Evolutionary conservation across 1,140 invertebrate genomes (phyloP), one percentile per base, ranked within the genome.

Genomic region (Bombus balteatus): DNA sequence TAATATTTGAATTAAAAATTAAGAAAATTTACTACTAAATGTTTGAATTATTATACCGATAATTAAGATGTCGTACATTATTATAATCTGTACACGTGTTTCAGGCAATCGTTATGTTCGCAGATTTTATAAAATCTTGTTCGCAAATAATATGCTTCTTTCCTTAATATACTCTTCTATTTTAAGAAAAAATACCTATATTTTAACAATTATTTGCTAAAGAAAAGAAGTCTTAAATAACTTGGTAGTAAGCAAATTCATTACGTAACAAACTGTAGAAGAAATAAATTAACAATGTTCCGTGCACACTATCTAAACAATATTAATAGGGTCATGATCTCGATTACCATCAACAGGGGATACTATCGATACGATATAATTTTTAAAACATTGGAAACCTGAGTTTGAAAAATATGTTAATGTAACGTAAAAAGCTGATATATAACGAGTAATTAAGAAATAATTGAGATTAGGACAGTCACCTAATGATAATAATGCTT

Each of bases 301-400:
- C 15, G 0, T 57, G 12, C 28, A 32, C 15, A 28, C 8, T 43
- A 62, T 32, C 41, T 47, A 41, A 10, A 32, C 22, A 47, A 28
- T 53, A 34, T 74, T 75, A 76, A 10, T 1, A 39, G 34, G 73
- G 62, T 68, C 81, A 83, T 76, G 62, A 25, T 57, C 73, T 39
- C 34, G 22, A 74, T 74, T 68, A 81, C 34, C 39, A n/a, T 0
- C 9, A 53, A 28, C 13, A 43, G 34, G 28, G 6, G 12, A 37
- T 78, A 28, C 2, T 28, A 39, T 22, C n/a, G 3, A 78, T 32
- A 34, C 10, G 53, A n/a, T n/a, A 28, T n/a, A 41, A 53, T 18
- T 53, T 18, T 53, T 53, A 53, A 18, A 53, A 53, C 18, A 53
- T 18, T 18, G 47, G 6, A 47, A 18, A 18, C 47, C 5, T 1